Evolutionary conservation across 1,140 invertebrate species (phyloP).

Genomic region (Neomicropteryx cornuta): DNA sequence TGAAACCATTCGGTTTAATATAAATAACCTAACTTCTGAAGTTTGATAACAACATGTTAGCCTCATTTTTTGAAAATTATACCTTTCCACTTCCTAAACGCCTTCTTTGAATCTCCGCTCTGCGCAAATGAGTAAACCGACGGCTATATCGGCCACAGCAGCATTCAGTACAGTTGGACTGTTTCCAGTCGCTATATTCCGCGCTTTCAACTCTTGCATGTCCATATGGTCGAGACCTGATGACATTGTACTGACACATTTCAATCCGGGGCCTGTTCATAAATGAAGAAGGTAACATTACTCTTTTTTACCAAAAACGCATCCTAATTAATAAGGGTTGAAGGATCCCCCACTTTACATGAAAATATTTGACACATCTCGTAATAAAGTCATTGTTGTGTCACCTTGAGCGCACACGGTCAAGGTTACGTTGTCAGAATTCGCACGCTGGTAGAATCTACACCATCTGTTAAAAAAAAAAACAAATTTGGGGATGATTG

Average conservation of each 20-base stretch:
- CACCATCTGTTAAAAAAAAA: too few species aligned
- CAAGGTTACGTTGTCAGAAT: too few species aligned
- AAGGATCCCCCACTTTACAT: background rate
- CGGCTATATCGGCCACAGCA: conserved; percentile 73
- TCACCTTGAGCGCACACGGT: too few species aligned
- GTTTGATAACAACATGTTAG: too few species aligned
- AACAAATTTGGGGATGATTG: too few species aligned
- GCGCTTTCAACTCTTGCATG: conserved; percentile 47
- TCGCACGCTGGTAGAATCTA: too few species aligned
- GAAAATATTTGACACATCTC: conserved; percentile 2
- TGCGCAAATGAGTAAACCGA: conserved; percentile 63
- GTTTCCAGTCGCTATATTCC: conserved; percentile 63
- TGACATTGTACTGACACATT: conserved; percentile 79
- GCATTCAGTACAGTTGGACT: conserved; percentile 71
- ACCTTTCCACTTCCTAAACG: conserved; percentile 46
- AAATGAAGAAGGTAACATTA: conserved; percentile 1
- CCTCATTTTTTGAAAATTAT: too few species aligned
- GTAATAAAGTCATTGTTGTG: background rate
- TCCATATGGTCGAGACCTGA: conserved; percentile 73
- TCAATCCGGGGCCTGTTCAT: conserved; percentile 54
- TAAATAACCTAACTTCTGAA: too few species aligned
- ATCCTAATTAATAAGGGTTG: conserved; percentile 3
- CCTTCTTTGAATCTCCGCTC: conserved; percentile 66
- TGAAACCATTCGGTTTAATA: too few species aligned
- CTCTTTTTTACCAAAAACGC: background rate